These are phyloP conservation scores for Rynchops niger DNA, from an alignment of 2,113 vertebrate species.

Conservation along the genomic window DNA sequence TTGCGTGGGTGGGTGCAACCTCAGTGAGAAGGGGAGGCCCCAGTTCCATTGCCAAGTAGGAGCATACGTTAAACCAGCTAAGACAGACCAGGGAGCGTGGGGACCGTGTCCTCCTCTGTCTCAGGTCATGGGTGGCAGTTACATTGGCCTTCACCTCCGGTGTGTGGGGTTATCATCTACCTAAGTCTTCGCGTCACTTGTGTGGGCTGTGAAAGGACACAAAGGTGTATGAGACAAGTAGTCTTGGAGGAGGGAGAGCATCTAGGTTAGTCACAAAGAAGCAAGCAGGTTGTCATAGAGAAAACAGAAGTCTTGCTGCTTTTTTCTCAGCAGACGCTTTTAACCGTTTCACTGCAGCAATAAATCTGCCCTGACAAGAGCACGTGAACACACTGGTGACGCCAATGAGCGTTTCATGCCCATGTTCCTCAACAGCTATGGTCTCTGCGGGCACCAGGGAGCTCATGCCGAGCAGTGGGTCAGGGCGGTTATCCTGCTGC, in stretches of 20 bases:
- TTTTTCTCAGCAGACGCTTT: not conserved
- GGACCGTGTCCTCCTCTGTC: rapidly evolving
- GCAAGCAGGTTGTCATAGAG: not conserved
- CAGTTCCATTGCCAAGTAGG: rapidly evolving
- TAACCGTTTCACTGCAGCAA: not conserved
- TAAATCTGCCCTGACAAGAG: not conserved
- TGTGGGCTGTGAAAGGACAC: not conserved
- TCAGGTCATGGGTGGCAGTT: not conserved
- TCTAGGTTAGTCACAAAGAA: not conserved
- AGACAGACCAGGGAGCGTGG: not conserved
- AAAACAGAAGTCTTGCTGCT: rapidly evolving
- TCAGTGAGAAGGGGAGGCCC: not conserved
- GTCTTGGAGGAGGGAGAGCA: not conserved
- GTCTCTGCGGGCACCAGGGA: not conserved
- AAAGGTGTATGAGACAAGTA: not conserved
- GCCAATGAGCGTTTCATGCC: rapidly evolving
- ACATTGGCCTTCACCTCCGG: not conserved
- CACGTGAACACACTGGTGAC: rapidly evolving
- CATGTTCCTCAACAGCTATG: rapidly evolving
- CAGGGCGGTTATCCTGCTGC: not conserved
- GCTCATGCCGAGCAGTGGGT: rapidly evolving
- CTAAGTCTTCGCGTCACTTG: rapidly evolving
- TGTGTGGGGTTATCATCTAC: rapidly evolving
- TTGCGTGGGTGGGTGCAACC: not conserved
- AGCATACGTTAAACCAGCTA: rapidly evolving